Conservation (phyloP, 2,888 invertebrate genomes). For the Xanthia icteritia region DNA sequence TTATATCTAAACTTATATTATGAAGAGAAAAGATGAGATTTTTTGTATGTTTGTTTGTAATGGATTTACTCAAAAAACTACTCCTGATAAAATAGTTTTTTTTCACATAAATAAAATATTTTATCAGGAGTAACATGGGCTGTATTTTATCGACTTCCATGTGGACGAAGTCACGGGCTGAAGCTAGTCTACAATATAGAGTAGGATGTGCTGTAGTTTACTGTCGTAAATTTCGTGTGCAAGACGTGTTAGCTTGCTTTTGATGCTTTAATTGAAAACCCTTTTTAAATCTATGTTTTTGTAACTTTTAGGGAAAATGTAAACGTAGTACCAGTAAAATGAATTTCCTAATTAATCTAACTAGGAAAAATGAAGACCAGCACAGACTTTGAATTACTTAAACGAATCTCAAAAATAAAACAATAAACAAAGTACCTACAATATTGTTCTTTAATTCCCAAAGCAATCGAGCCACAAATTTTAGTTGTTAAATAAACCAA, state of each 20-base stretch:
- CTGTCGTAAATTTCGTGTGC: neutral
- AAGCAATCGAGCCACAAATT: conserved; percentile 1
- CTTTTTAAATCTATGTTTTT: neutral
- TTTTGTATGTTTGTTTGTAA: no score
- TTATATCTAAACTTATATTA: neutral
- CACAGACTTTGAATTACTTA: neutral
- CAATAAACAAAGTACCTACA: neutral
- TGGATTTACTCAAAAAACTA: no score
- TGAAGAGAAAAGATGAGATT: no score
- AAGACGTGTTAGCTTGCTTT: neutral
- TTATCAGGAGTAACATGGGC: no score
- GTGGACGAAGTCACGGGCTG: no score
- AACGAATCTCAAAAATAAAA: neutral
- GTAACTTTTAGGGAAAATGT: neutral
- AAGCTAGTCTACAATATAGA: neutral
- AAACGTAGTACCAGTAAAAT: neutral
- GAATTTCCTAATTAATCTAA: neutral
- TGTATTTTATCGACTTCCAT: no score
- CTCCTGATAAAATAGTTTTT: no score
- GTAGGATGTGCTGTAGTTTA: neutral
- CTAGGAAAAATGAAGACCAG: neutral
- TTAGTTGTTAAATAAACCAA: conserved; percentile 27
- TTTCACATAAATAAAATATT: no score
- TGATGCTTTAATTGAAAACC: neutral
- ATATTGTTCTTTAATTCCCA: conserved; percentile 23